phyloP scores from a whole-genome alignment of 2,797 vertebrate species.

The Nasua narica region DNA sequence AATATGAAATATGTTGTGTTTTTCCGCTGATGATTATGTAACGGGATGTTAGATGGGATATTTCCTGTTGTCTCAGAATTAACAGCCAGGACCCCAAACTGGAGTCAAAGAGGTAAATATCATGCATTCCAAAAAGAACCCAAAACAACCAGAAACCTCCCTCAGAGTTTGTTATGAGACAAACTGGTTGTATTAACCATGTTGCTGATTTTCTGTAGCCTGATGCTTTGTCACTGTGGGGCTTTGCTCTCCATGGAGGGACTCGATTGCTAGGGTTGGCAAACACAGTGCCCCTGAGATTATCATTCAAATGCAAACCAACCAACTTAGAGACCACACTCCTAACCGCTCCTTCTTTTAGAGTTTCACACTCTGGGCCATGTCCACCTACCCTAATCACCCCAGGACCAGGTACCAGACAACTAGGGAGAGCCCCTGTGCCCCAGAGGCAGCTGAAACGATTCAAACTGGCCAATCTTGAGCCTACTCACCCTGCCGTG shows the following conservation, averaged over 20 bases:
- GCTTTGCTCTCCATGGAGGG: neutral
- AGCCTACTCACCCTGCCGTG: rapidly evolving
- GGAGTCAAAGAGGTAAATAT: neutral
- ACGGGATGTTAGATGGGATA: neutral
- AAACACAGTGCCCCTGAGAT: neutral
- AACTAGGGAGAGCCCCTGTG: neutral
- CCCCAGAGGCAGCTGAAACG: neutral
- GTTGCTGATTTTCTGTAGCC: neutral
- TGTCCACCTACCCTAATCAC: neutral
- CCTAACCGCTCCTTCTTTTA: neutral
- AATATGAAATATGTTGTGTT: neutral
- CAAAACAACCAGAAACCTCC: neutral
- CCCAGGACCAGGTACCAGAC: neutral
- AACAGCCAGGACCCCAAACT: neutral
- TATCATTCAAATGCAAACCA: neutral
- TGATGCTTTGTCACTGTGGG: neutral
- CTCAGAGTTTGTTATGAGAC: neutral
- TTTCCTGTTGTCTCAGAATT: neutral
- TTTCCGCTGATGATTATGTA: neutral
- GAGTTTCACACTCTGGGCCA: neutral
- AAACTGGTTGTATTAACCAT: neutral
- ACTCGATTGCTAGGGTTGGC: neutral
- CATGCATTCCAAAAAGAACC: neutral
- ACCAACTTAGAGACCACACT: neutral
- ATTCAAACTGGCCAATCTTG: too few relatives aligned